These are phyloP conservation scores for Phenganax subtilis DNA, from an alignment of 92 coral and sea anemone species.

Conservation along the genomic window DNA sequence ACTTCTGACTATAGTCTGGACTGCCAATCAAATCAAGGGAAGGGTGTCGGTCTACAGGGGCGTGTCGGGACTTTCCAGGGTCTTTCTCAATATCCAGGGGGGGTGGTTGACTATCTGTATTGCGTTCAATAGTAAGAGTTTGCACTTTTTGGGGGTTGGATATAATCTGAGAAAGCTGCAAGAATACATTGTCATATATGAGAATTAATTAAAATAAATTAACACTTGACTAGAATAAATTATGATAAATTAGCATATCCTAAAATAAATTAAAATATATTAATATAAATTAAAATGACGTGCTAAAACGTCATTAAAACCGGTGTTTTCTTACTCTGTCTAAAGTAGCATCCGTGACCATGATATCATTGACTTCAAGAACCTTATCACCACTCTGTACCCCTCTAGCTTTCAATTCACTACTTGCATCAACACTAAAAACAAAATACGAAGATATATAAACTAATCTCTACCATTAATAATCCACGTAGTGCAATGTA, in stretches of 20 bases:
- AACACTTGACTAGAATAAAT: background rate
- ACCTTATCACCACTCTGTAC: constrained; percentile 73
- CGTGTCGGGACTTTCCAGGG: background rate
- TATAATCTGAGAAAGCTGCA: constrained; percentile 32
- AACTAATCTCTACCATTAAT: background rate
- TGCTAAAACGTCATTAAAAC: too few species aligned
- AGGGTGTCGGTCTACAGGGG: constrained; percentile 5
- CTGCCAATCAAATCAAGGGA: constrained; percentile 33
- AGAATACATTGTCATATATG: background rate
- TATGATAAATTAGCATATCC: too few species aligned
- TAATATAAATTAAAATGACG: too few species aligned
- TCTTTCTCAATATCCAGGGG: background rate
- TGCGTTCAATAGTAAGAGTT: constrained; percentile 35
- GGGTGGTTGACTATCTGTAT: constrained; percentile 9
- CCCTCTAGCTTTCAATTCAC: constrained; percentile 40
- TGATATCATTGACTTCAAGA: constrained; percentile 70
- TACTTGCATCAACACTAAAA: constrained; percentile 35
- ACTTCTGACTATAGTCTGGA: constrained; percentile 26
- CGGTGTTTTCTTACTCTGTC: constrained; percentile 45
- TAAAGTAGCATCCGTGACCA: constrained; percentile 53
- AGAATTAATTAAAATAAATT: background rate
- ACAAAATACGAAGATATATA: background rate
- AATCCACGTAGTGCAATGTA: background rate
- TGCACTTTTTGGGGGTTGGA: constrained; percentile 33
- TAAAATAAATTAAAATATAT: too few species aligned